Base-by-base conservation (phyloP, 2,113 vertebrate genomes). In the Cavia aperea region DNA sequence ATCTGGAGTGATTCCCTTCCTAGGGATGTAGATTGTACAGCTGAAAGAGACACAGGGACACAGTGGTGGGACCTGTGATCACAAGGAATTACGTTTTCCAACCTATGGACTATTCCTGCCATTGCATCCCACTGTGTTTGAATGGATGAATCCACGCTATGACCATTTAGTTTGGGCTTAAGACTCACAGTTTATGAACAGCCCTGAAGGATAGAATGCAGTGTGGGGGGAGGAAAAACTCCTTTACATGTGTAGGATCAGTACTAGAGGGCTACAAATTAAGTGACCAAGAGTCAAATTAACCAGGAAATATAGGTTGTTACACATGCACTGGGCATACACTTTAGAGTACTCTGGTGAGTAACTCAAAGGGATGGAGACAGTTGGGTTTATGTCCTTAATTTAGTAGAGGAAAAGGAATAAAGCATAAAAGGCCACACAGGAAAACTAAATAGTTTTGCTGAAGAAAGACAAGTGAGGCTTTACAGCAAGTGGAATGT, bases 281-380 rank as follows among this genome's bases (percentile, higher is more conserved):
- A 36, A 46, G 11, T 0, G 1, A 83, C 36, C 29, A 16, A 12
- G 39, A 4, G 49, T 24, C 56, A n/a, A 19, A 4, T 58, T 4
- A 24, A 66, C n/a, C 10, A 4, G 46, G 56, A 54, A 23, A 18
- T 10, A 21, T 7, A 1, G 19, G 16, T 23, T 2, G n/a, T 15
- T 2, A n/a, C 0, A 14, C 1, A 3, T 15, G 21, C 15, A 39
- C 7, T 5, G 0, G 24, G 51, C 21, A 0, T 2, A 18, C 13
- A 3, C 3, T 5, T 1, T 2, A 13, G 54, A 15, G 19, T 29
- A 18, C 10, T 43, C 43, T 12, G 65, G 9, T 0, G 39, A 72
- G 51, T 12, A 4, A 21, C 63, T 11, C 49, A 1, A 1, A 33
- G 63, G 15, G 16, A n/a, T 4, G 10, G 16, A 24, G 4, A 1